Conservation (phyloP, 2,113 vertebrate species). For the Poecile atricapillus region DNA sequence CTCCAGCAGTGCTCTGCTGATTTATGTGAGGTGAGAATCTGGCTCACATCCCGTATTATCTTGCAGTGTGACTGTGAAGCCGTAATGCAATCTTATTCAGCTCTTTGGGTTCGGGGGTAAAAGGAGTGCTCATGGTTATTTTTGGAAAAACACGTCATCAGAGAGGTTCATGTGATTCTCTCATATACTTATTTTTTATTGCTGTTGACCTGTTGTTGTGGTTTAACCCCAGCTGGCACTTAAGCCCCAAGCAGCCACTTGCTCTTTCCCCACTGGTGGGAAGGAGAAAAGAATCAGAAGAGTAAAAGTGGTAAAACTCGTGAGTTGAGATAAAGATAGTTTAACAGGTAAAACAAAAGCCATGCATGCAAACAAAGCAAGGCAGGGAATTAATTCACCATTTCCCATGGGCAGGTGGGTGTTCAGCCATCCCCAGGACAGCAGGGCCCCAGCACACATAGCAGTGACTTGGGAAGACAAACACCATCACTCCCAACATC, state of each 20-base stretch:
- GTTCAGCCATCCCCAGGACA: background rate
- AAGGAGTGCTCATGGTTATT: conserved; percentile 4
- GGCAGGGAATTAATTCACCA: background rate
- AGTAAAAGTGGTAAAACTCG: background rate
- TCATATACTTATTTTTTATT: conserved; percentile 14
- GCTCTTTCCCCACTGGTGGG: background rate
- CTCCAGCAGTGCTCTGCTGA: background rate
- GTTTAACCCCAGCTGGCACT: background rate
- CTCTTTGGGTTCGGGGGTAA: background rate
- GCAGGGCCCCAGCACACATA: background rate
- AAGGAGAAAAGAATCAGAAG: background rate
- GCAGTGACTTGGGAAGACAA: background rate
- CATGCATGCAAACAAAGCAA: accelerated
- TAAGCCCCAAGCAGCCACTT: background rate
- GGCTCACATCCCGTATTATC: conserved; percentile 16
- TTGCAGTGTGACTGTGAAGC: conserved; percentile 6
- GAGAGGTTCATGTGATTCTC: background rate
- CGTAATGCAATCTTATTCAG: conserved; percentile 16
- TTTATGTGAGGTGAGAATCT: conserved; percentile 29
- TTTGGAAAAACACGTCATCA: background rate
- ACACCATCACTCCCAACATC: background rate
- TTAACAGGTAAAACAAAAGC: background rate
- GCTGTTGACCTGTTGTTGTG: background rate
- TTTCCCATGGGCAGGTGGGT: background rate
- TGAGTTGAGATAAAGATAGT: background rate